Base-by-base conservation (phyloP, 2,113 vertebrate species). In the Myotis lucifugus region DNA sequence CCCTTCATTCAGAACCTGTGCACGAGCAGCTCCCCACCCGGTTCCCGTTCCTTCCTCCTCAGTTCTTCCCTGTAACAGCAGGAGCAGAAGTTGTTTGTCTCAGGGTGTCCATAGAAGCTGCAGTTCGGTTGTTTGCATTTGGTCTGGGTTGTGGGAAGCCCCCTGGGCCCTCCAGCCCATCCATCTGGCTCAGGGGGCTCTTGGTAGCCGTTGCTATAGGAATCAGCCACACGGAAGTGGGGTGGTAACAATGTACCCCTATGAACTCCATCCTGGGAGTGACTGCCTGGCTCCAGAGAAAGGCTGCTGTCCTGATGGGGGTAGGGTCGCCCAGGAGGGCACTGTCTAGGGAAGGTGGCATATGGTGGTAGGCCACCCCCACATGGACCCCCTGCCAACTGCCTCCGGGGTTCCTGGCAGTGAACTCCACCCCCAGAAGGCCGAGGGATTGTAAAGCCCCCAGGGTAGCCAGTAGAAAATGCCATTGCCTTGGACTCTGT, bases 21-120 rank as follows among this genome's bases (percentile, higher is more conserved):
- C 82, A 99, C 98, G 90, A 98, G 94, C 0, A 99, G 96, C 54
- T 99, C 99, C 92, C 97, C 97, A 32, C 92, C n/a, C 0, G 85
- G 96, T 34, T 98, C 98, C 2, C 98, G 76, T 88, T 99, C 99
- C 97, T 98, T 98, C 97, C 98, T 98, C 95, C 98, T 99, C 97
- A 99, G 97, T 98, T 99, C 99, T 40, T 99, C 99, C 52, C 98
- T 97, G 97, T 99, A 99, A 96, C 99, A 99, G 98, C 98, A 99
- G 61, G 99, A 99, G 96, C 99, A 99, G 98, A 99, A 99, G 98
- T 99, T 99, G 95, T 99, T 99, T 0, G 99, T 99, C 96, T 99
- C 99, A 0, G 99, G 99, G 95, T 99, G 99, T 94, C 99, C 99
- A 0, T 99, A 99, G 97, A 99, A 99, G 97, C 98, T 98, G 98